Conservation (phyloP, 2,888 invertebrate genomes). For the Tetranychus piercei region DNA sequence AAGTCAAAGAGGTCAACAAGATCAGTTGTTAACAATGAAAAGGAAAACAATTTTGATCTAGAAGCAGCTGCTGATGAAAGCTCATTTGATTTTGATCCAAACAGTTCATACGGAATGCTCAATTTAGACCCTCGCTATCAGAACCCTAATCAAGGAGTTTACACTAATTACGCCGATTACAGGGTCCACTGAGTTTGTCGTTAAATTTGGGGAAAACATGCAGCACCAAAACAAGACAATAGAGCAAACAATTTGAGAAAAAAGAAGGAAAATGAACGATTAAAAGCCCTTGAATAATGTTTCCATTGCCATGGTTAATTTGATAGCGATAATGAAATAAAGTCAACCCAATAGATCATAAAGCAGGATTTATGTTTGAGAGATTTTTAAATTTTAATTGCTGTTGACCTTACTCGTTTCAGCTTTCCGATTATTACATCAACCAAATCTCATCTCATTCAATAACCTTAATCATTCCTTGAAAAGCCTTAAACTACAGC, state of each 20-base stretch:
- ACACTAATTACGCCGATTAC: constrained; percentile 12
- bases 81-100: constrained; percentile 5
- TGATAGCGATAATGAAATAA: not conserved
- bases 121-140: constrained; percentile 8
- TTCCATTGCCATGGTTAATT: not conserved
- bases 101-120: constrained; percentile 9
- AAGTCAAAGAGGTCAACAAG: not conserved
- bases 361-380: not conserved
- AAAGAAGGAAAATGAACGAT: not conserved
- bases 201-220: not conserved
- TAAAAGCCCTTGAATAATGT: not conserved
- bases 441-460: not conserved
- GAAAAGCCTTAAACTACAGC: not conserved
- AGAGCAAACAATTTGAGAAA: not conserved
- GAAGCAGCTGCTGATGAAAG: not conserved
- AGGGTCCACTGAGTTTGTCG: constrained; percentile 1
- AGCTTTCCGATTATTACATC: not conserved
- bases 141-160: constrained; percentile 15
- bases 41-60: not conserved
- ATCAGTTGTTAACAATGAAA: not conserved
- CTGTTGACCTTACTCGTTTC: not conserved
- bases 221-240: not conserved
- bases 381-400: not conserved
- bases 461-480: not conserved
- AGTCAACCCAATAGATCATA: not conserved